Evolutionary conservation across 1,140 invertebrate species (phyloP).

Genomic region (Drosophila virilis): DNA sequence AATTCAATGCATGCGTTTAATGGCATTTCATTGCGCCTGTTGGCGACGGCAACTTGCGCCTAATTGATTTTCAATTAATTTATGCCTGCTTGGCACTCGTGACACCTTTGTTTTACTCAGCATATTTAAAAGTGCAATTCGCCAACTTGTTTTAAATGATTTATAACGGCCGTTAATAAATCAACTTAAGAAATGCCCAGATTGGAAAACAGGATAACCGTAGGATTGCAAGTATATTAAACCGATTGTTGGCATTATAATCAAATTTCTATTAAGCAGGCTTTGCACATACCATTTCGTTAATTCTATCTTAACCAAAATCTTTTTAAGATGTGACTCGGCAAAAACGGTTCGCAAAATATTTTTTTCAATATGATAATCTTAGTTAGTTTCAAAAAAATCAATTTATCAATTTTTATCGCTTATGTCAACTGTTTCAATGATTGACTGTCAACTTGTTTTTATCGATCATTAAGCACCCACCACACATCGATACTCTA

Average conservation of each 20-base stretch:
- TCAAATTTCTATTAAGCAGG: neutral
- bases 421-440: too few species aligned
- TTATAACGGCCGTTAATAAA: slow-evolving; percentile 69
- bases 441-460: too few species aligned
- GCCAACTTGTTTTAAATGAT: slow-evolving; percentile 65
- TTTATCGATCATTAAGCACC: neutral
- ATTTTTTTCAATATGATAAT: too few species aligned
- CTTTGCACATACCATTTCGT: too few species aligned
- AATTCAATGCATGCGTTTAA: slow-evolving; percentile 49
- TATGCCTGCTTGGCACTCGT: slow-evolving; percentile 69
- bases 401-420: too few species aligned
- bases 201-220: slow-evolving; percentile 42
- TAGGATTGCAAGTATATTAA: neutral
- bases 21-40: slow-evolving; percentile 38
- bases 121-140: slow-evolving; percentile 68
- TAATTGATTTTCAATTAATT: slow-evolving; percentile 82
- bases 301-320: too few species aligned
- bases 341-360: too few species aligned
- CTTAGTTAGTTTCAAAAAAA: too few species aligned
- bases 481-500: neutral
- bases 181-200: slow-evolving; percentile 55
- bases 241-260: neutral
- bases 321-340: too few species aligned
- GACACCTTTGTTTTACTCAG: slow-evolving; percentile 69
- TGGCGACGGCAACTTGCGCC: slow-evolving; percentile 32